These are phyloP conservation scores for Apteryx mantelli DNA, from an alignment of 2,113 vertebrate genomes.

Conservation along the genomic window DNA sequence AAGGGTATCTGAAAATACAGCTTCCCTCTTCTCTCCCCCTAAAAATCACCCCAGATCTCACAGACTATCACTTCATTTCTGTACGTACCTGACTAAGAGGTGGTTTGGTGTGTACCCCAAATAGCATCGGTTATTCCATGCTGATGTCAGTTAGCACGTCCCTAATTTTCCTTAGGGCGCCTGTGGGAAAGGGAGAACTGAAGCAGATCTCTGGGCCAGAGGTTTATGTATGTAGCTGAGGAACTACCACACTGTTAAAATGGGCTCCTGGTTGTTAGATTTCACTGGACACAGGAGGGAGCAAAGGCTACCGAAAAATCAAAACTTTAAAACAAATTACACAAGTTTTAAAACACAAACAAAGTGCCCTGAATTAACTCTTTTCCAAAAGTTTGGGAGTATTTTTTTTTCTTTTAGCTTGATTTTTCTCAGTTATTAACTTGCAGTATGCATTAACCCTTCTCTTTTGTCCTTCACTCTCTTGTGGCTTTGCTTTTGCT, in stretches of 20 bases:
- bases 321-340: neutral
- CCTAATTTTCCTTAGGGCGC: neutral
- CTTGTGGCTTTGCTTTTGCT: neutral
- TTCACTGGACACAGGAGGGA: neutral
- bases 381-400: neutral
- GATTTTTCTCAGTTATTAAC: neutral
- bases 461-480: neutral
- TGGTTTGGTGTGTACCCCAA: neutral
- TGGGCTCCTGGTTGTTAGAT: neutral
- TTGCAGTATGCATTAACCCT: neutral
- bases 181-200: neutral
- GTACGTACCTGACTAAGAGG: rapidly evolving
- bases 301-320: neutral
- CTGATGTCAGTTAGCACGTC: neutral
- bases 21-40: neutral
- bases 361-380: neutral
- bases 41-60: neutral
- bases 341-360: neutral
- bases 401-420: neutral
- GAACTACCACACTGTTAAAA: neutral
- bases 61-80: neutral
- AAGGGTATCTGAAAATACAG: neutral
- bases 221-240: neutral
- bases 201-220: neutral
- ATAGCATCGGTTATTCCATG: neutral